Base-by-base conservation (phyloP, 2,888 invertebrate species). In the Germaria angustata region DNA sequence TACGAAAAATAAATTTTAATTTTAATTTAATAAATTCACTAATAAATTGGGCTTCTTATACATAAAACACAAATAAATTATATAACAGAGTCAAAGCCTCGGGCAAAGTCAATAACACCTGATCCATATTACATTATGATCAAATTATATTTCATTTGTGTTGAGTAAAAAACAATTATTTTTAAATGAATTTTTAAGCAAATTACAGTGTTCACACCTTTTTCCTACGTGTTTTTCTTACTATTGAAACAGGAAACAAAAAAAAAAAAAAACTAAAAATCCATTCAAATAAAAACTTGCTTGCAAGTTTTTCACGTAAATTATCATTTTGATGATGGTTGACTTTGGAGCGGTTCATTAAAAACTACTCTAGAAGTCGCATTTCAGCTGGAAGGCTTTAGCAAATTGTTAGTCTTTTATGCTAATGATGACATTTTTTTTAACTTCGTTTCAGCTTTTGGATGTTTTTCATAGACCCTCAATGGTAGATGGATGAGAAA, bases 141-240 rank as follows among this genome's bases (percentile, higher is more conserved):
- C 59, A 51, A 39, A 73, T 68, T 63, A 71, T 80, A 32, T 36
- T 68, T 63, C 65, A 34, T 20, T 5, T 20, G 15, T 17, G 0
- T 20, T n/a, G 9, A 2, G 7, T 24, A 34, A n/a, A 61, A 24
- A 34, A 59, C 9, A 53, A 53, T 2, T 24, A 59, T 65, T 65
- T 36, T 20, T 55, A 34, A 68, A 77, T 32, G 44, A 24, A 49
- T 22, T 61, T 55, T 55, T 51, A 34, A 44, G 69, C 44, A 82
- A 82, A 82, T 79, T 82, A 79, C 36, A 75, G 79, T 82, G 75
- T 82, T 82, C 82, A 79, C 79, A 79, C 82, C 82, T 82, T 15
- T 79, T 71, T 66, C 20, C 69, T 66, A 59, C 69, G 39, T 82
- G 75, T 66, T 79, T 22, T 28, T 28, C 6, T 17, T 34, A 4